A percentile compares a stretch with the other conserved stretches of the same genome.
Conservation (phyloP, 2,113 vertebrate genomes). For the Egretta garzetta region DNA sequence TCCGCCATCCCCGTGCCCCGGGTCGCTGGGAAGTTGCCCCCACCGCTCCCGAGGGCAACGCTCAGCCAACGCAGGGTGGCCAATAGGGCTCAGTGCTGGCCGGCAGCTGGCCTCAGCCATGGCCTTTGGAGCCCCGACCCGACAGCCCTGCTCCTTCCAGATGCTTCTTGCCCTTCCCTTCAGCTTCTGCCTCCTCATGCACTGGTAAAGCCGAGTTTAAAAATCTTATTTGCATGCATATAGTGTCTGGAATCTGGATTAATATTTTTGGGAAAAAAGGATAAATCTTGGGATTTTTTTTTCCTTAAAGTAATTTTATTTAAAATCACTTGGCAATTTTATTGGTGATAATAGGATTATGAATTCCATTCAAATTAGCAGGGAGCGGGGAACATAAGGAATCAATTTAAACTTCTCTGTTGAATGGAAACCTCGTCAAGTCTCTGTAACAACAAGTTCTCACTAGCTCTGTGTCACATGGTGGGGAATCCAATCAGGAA, state of each 20-base stretch:
- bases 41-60: fast-evolving
- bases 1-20: fast-evolving
- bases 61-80: fast-evolving
- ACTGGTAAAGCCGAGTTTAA: background rate
- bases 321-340: background rate
- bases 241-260: background rate
- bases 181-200: background rate
- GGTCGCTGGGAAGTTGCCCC: background rate
- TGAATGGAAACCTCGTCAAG: background rate
- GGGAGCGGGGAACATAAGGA: background rate
- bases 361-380: background rate
- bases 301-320: background rate
- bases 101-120: fast-evolving
- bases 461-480: background rate
- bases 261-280: background rate
- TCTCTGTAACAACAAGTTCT: background rate
- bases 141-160: background rate
- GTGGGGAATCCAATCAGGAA: background rate
- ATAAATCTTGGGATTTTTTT: background rate
- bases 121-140: background rate
- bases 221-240: background rate
- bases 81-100: background rate
- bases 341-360: background rate
- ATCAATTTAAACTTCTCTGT: background rate
- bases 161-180: fast-evolving